Percentiles rank a stretch among this genome's conserved stretches.
These are phyloP conservation scores for Reticulitermes lucifugus DNA, from an alignment of 2,888 invertebrate genomes.

Conservation along the genomic window DNA sequence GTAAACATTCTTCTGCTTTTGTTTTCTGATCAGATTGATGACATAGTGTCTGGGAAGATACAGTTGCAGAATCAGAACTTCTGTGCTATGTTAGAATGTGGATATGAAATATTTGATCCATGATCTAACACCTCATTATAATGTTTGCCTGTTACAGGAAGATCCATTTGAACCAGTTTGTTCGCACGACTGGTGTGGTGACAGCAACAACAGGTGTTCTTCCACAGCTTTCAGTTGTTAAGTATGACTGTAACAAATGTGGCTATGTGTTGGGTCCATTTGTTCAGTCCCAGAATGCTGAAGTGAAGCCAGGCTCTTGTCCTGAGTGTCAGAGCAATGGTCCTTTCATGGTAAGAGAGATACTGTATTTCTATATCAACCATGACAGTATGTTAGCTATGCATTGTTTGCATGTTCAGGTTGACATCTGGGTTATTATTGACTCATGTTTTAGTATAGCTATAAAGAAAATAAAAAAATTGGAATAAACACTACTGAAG, in stretches of 20 bases:
- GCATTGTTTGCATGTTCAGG: too few relatives aligned
- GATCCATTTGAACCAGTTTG: constrained; percentile 64
- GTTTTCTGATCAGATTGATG: too few relatives aligned
- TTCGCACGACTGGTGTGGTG: constrained; percentile 94
- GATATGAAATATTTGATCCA: neutral
- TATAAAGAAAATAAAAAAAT: too few relatives aligned
- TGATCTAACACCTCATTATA: neutral
- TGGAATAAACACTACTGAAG: too few relatives aligned
- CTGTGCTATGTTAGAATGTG: too few relatives aligned
- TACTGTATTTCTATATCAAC: neutral
- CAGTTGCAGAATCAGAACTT: too few relatives aligned
- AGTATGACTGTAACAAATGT: constrained; percentile 97
- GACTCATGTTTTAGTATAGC: too few relatives aligned
- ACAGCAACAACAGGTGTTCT: constrained; percentile 95
- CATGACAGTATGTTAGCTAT: too few relatives aligned
- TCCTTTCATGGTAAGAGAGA: constrained; percentile 83
- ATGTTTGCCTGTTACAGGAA: constrained; percentile 66
- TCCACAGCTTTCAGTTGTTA: constrained; percentile 95
- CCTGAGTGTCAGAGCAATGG: constrained; percentile 98
- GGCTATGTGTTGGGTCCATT: constrained; percentile 96
- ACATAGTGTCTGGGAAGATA: too few relatives aligned
- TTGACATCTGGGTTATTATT: too few relatives aligned
- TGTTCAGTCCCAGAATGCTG: constrained; percentile 91
- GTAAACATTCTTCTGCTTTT: too few relatives aligned
- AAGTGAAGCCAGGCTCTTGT: constrained; percentile 96